Conservation (phyloP, 2,113 vertebrate species). For the Epinephelus fuscoguttatus region DNA sequence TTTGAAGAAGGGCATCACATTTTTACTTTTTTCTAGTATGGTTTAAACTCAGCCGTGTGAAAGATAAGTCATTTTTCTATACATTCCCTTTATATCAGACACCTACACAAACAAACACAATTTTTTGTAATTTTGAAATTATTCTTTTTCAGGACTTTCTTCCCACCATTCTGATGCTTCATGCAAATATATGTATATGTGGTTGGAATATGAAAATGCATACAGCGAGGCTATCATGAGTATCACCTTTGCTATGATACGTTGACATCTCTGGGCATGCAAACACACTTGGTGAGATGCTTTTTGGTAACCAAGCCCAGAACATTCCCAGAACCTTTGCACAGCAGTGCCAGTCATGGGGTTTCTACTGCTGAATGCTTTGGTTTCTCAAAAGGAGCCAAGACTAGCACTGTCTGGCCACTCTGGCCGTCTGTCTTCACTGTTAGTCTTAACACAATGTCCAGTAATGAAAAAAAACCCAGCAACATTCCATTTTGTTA, state of each 20-base stretch:
- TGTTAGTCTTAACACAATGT: constrained; percentile 69
- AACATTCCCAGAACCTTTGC: constrained; percentile 67
- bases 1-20: constrained; percentile 16
- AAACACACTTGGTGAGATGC: constrained; percentile 40
- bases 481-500: constrained; percentile 61
- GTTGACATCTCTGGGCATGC: constrained; percentile 25
- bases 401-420: constrained; percentile 62
- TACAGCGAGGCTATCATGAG: neutral
- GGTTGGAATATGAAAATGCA: constrained; percentile 31
- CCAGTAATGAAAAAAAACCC: constrained; percentile 37
- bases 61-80: constrained; percentile 9
- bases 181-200: neutral
- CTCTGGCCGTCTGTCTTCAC: constrained; percentile 57
- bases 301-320: constrained; percentile 46
- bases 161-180: neutral
- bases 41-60: neutral
- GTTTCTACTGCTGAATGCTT: constrained; percentile 63
- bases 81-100: constrained; percentile 20
- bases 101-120: neutral
- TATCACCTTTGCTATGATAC: constrained; percentile 24
- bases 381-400: constrained; percentile 64
- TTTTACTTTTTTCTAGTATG: neutral
- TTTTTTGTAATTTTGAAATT: neutral
- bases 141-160: neutral
- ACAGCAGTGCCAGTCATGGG: constrained; percentile 63